phyloP scores from a whole-genome alignment of 2,797 vertebrate species.

The Ispidina picta region DNA sequence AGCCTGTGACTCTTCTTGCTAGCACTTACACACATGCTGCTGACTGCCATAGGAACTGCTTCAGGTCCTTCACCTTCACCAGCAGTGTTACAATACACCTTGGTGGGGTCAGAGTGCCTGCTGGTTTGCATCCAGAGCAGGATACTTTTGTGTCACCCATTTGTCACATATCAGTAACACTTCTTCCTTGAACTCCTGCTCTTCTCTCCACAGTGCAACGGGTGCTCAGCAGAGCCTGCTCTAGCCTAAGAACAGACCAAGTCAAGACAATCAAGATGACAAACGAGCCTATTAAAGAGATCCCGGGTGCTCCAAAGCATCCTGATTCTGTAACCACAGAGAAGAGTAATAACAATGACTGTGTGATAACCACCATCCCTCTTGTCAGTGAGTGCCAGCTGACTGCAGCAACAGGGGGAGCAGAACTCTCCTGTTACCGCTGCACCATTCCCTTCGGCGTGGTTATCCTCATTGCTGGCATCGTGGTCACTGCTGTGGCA shows the following conservation, averaged over 20 bases:
- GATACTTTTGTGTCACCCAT: neutral
- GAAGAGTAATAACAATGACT: slow-evolving; percentile 81
- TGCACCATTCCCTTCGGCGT: slow-evolving; percentile 89
- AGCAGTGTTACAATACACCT: neutral
- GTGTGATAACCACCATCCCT: slow-evolving; percentile 74
- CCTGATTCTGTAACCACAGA: slow-evolving; percentile 71
- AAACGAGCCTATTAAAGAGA: slow-evolving; percentile 84
- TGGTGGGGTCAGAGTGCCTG: neutral
- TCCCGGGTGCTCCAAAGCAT: slow-evolving; percentile 79
- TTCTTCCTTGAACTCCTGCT: neutral
- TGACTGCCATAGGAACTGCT: neutral
- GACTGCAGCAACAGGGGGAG: slow-evolving; percentile 87
- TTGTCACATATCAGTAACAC: neutral
- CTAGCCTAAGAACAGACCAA: neutral
- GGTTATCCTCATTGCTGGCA: slow-evolving; percentile 87
- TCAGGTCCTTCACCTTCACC: neutral
- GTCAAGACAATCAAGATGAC: slow-evolving; percentile 77
- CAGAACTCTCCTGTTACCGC: slow-evolving; percentile 90
- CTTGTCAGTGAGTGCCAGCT: slow-evolving; percentile 87
- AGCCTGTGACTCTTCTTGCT: neutral
- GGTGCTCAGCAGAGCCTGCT: slow-evolving; percentile 5
- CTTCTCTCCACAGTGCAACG: slow-evolving; percentile 54
- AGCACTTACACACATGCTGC: rapidly evolving
- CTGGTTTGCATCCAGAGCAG: neutral
- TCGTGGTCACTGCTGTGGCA: slow-evolving; percentile 87